Evolutionary conservation across 2,888 invertebrate genomes (phyloP).

Genomic region (Ellobium chinense): DNA sequence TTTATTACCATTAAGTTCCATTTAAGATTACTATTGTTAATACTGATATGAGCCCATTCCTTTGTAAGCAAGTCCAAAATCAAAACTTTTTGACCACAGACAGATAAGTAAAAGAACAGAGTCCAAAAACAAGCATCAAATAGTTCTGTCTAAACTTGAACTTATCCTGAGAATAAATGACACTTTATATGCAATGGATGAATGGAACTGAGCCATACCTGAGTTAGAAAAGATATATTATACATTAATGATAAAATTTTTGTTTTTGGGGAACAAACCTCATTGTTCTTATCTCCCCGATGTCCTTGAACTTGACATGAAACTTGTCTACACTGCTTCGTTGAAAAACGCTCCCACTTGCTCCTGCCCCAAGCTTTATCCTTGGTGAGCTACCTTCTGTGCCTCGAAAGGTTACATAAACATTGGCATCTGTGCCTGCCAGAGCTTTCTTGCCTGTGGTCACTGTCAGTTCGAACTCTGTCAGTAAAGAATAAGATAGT

Average conservation of each 20-base stretch:
- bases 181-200: too few species aligned
- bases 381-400: conserved; percentile 62
- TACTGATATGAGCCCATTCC: too few species aligned
- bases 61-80: too few species aligned
- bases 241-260: background rate
- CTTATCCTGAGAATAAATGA: too few species aligned
- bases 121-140: too few species aligned
- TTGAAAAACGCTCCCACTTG: conserved; percentile 62
- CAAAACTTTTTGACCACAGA: too few species aligned
- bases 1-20: too few species aligned
- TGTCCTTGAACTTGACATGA: conserved; percentile 54
- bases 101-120: too few species aligned
- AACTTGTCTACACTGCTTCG: conserved; percentile 64
- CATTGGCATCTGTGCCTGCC: conserved; percentile 75
- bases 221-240: too few species aligned
- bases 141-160: too few species aligned
- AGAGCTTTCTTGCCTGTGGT: conserved; percentile 67
- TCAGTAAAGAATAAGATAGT: too few species aligned
- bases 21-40: too few species aligned
- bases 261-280: conserved; percentile 53
- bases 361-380: conserved; percentile 56
- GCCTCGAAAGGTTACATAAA: conserved; percentile 70
- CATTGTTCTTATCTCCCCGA: conserved; percentile 68
- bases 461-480: conserved; percentile 69
- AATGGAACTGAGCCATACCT: background rate